Evolutionary conservation across 2,113 vertebrate genomes (phyloP).

Genomic region (Carassius auratus): DNA sequence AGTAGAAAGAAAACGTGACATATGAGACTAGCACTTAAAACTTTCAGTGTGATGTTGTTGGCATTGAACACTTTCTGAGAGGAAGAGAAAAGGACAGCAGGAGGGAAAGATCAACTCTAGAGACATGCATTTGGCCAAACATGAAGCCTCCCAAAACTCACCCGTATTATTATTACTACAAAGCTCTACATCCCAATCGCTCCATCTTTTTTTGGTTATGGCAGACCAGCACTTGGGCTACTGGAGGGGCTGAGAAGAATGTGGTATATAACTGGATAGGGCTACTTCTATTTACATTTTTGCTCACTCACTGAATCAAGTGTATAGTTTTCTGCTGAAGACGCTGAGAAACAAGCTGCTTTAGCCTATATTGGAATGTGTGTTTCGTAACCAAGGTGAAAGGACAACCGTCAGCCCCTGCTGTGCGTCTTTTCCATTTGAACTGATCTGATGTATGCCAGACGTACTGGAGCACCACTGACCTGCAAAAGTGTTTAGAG

Average conservation of each 20-base stretch:
- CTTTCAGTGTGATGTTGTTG: background rate
- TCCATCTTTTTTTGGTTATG: slow-evolving; percentile 56
- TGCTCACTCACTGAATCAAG: background rate
- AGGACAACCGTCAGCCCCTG: background rate
- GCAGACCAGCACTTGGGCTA: background rate
- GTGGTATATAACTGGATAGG: slow-evolving; percentile 25
- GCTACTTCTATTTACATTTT: slow-evolving; percentile 21
- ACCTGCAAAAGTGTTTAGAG: slow-evolving; percentile 11
- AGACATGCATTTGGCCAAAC: slow-evolving; percentile 38
- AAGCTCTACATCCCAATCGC: slow-evolving; percentile 53
- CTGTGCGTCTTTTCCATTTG: background rate
- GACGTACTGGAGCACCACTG: background rate
- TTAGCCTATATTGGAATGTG: background rate
- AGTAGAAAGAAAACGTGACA: background rate
- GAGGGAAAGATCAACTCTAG: background rate
- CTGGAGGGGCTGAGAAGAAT: slow-evolving; percentile 25
- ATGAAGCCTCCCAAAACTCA: slow-evolving; percentile 33
- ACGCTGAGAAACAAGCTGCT: background rate
- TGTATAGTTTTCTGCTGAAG: background rate
- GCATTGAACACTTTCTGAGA: slow-evolving; percentile 20
- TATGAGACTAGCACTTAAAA: slow-evolving; percentile 3
- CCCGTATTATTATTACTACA: slow-evolving; percentile 46
- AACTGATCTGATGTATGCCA: background rate
- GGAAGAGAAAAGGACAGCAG: background rate
- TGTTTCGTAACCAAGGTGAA: slow-evolving; percentile 15